These are phyloP conservation scores for Dicrurus megarhynchus DNA, from an alignment of 2,113 vertebrate genomes.

Conservation along the genomic window DNA sequence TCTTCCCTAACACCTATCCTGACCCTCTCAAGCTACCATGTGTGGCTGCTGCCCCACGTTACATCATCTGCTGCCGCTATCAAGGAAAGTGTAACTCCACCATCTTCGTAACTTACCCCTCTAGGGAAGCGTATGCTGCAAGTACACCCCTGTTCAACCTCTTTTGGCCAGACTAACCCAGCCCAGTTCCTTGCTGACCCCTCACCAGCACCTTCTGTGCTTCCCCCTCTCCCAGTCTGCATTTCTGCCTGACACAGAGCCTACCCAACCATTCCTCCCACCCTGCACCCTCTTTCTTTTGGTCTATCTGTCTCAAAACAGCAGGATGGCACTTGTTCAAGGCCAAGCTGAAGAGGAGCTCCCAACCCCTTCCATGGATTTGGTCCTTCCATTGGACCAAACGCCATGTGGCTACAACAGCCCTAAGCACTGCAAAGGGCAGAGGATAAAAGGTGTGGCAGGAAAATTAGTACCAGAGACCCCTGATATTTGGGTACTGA, in stretches of 20 bases:
- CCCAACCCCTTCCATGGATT: neutral
- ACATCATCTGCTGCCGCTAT: accelerated
- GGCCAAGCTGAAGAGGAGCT: neutral
- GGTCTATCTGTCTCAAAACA: neutral
- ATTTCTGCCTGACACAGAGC: neutral
- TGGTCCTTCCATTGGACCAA: neutral
- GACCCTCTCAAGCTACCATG: neutral
- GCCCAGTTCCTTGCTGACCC: neutral
- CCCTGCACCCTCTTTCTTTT: neutral
- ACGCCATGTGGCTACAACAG: accelerated
- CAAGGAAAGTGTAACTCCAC: neutral
- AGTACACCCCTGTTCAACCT: neutral
- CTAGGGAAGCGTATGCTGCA: neutral
- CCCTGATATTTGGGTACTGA: accelerated
- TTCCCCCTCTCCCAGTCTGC: neutral
- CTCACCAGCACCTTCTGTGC: neutral
- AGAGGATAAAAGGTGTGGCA: neutral
- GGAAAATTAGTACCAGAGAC: neutral
- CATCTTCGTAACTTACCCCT: neutral
- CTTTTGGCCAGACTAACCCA: neutral
- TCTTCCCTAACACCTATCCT: neutral
- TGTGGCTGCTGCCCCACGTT: neutral
- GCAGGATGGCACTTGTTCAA: neutral
- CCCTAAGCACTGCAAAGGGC: neutral
- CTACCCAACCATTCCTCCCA: neutral